Conservation (phyloP, 2,113 vertebrate genomes). For the Junco hyemalis region DNA sequence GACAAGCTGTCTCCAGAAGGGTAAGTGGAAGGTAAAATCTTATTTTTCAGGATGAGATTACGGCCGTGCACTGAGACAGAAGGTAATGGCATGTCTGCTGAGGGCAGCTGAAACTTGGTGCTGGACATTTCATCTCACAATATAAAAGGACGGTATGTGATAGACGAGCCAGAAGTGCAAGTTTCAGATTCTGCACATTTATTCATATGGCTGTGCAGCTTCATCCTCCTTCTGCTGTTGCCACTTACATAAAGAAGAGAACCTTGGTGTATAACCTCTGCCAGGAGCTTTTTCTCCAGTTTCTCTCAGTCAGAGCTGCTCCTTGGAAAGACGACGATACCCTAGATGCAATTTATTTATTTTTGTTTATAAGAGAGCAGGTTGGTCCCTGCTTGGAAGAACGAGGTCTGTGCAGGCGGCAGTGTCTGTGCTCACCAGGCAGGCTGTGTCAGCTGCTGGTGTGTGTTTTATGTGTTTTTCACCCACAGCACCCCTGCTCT, state of each 20-base stretch:
- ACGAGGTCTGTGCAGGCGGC: accelerated
- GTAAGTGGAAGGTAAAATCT: not conserved
- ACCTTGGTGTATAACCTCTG: not conserved
- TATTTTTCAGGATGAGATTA: conserved; percentile 21
- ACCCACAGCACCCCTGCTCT: not conserved
- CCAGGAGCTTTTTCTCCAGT: not conserved
- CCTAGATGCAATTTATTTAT: not conserved
- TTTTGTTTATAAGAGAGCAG: not conserved
- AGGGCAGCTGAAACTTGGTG: not conserved
- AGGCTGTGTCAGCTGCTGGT: not conserved
- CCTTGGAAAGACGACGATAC: not conserved
- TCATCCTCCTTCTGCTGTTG: not conserved
- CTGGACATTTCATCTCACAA: not conserved
- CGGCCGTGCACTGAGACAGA: not conserved
- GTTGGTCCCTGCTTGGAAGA: not conserved
- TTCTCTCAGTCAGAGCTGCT: not conserved
- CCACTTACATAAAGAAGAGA: not conserved
- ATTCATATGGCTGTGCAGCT: not conserved
- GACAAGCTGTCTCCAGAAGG: conserved; percentile 1
- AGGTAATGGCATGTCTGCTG: not conserved
- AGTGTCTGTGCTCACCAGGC: not conserved
- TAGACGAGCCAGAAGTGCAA: not conserved
- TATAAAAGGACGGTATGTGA: not conserved
- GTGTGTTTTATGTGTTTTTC: not conserved
- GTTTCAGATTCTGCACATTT: not conserved